Evolutionary conservation across 2,888 invertebrate genomes (phyloP), one percentile per base, ranked within the genome.

Genomic region (Eutolmus rufibarbis): DNA sequence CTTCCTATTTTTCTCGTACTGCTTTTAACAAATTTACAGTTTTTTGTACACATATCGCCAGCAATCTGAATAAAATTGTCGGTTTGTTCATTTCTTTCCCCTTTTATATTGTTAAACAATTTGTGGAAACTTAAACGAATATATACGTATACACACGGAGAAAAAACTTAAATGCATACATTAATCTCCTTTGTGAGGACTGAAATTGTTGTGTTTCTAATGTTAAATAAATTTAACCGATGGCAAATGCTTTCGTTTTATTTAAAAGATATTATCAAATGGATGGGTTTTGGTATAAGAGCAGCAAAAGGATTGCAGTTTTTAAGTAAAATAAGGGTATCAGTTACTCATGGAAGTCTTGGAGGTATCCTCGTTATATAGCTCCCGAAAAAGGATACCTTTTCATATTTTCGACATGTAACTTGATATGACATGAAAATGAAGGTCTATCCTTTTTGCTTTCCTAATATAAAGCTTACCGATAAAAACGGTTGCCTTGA

Each of bases 181-280:
- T 78, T 40, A 78, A 43, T 43, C 46, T 81, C 51, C 28, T 81
- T 56, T 56, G n/a, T 56, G 37, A 81, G 46, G 81, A 81, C 81
- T 81, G 81, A 81, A 23, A 81, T 81, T 81, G 81, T 81, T 81
- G 81, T 56, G 56, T 81, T 81, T 81, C 81, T 51, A 81, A 51
- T 81, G 81, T 81, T 81, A 81, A 81, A 81, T 81, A 81, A 81
- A 81, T 81, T 81, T 76, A 76, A 76, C 76, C 76, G 14, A 76
- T 76, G 37, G 76, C 28, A 76, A 76, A 2, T 76, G 8, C 5
- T 14, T 40, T 76, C 19, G 34, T 76, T 34, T 34, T 76, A 76
- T 37, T 37, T 28, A 28, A 66, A 66, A 0, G 43, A 1, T 43
- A 7, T 14, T 43, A 43, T 43, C 3, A 14, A 14, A 14, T 43